These are phyloP conservation scores for Ophion ventricosus DNA, from an alignment of 2,888 invertebrate species.

Conservation along the genomic window DNA sequence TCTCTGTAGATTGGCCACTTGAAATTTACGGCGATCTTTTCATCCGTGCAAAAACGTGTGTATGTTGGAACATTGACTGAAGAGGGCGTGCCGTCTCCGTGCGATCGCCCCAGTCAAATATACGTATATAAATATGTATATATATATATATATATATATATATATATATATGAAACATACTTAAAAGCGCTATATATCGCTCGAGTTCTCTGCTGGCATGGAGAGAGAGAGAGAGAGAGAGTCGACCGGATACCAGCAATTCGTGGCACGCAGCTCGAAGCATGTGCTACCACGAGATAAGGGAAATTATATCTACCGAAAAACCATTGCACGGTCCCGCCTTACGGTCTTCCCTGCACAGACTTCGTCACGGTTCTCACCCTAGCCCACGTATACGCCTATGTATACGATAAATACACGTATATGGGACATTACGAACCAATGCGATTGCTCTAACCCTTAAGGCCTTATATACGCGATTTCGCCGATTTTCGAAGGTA, in stretches of 20 bases:
- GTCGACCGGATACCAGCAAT: conserved; percentile 76
- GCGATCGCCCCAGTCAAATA: conserved; percentile 21
- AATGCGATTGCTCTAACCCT: conserved; percentile 7
- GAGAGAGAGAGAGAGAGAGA: conserved; percentile 25
- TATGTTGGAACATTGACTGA: conserved; percentile 33
- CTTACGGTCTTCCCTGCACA: conserved; percentile 46
- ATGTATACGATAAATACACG: conserved; percentile 18
- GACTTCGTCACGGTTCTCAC: conserved; percentile 66
- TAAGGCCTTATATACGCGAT: too few species aligned
- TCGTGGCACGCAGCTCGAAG: conserved; percentile 77
- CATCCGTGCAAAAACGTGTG: conserved; percentile 25
- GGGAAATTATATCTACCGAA: conserved; percentile 76
- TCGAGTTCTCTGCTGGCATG: conserved; percentile 36
- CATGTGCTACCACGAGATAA: conserved; percentile 80
- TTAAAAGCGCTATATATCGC: conserved; percentile 37
- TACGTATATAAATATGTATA: background rate
- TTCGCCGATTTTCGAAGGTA: too few species aligned
- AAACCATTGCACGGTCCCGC: conserved; percentile 62
- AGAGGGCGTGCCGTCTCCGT: conserved; percentile 34
- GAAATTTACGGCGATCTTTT: conserved; percentile 58
- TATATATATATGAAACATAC: background rate
- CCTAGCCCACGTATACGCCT: conserved; percentile 12
- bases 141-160: background rate
- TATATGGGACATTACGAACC: conserved; percentile 3
- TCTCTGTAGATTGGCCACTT: conserved; percentile 41